Base-by-base conservation (phyloP, 2,888 invertebrate species). In the Hedychridium roseum region DNA sequence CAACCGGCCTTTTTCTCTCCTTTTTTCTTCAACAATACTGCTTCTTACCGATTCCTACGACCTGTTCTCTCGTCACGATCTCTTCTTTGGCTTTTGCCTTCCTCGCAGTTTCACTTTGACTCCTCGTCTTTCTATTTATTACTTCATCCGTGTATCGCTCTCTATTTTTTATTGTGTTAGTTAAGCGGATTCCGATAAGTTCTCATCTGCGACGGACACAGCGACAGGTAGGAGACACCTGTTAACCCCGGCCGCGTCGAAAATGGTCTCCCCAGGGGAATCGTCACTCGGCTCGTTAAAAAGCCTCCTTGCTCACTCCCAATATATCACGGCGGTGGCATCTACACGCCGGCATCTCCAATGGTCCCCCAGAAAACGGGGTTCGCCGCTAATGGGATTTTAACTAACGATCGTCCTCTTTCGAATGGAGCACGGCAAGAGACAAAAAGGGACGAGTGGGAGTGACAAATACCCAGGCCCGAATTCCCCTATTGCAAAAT, bases 301-400 rank as follows among this genome's bases (percentile, higher is more conserved):
- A 59, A 59, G 54, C 53, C 53, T 56, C 43, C 51, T 49, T 37
- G 42, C 61, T 68, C 66, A 65, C 62, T 73, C 68, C 60, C 69
- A 66, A 77, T 76, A 73, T 75, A 75, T 75, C 74, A 74, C 68
- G 46, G 40, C 57, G 54, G 62, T 66, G 67, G 68, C 68, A 70
- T 71, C 68, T 70, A 65, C 60, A 57, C 53, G 66, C 68, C 66
- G 71, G 73, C 72, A 68, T 69, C 66, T 66, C 34, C 66, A 64
- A 66, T 68, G 68, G 61, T 60, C 65, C 62, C 55, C 61, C 61
- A 63, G 62, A 67, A 69, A 73, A 66, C 64, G 64, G 65, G 62
- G 61, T 66, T 70, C 70, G 67, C 52, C 60, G 64, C 70, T 75
- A 76, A 77, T 74, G 71, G 73, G 68, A 71, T 70, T 74, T 76